Percentiles rank a stretch among this genome's conserved stretches.
These are phyloP conservation scores for Semicossyphus pulcher DNA, from an alignment of 2,113 vertebrate species.

Conservation along the genomic window DNA sequence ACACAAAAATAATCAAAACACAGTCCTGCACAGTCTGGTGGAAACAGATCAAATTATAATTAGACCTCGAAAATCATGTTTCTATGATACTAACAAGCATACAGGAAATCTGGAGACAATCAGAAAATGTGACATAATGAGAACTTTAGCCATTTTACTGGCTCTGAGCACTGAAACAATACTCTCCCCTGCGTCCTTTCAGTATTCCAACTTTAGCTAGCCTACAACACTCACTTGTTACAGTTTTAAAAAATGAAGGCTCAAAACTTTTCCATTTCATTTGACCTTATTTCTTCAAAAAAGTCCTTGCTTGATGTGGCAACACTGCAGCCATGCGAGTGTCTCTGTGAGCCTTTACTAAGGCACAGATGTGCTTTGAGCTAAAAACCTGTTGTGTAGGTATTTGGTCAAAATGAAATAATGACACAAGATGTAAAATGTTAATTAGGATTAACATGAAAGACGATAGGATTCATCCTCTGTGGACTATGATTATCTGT, in stretches of 20 bases:
- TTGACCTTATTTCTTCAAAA: not conserved
- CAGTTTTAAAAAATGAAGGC: not conserved
- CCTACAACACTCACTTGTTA: not conserved
- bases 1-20: slow-evolving; percentile 62
- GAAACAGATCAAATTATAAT: slow-evolving; percentile 60
- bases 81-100: slow-evolving; percentile 30
- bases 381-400: too few species aligned
- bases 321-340: not conserved
- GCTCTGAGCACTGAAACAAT: not conserved
- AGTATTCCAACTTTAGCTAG: slow-evolving; percentile 2
- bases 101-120: slow-evolving; percentile 41
- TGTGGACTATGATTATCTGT: too few species aligned
- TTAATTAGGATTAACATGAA: too few species aligned
- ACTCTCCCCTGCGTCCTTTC: not conserved
- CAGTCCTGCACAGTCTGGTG: slow-evolving; percentile 29
- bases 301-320: not conserved
- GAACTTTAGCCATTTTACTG: slow-evolving; percentile 27
- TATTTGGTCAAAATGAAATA: too few species aligned
- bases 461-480: too few species aligned
- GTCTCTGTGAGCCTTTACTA: too few species aligned
- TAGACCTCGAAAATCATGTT: slow-evolving; percentile 46
- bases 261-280: not conserved
- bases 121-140: slow-evolving; percentile 34
- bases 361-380: too few species aligned
- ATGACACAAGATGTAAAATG: too few species aligned